Evolutionary conservation across 2,888 invertebrate species (phyloP).

Genomic region (Eristalis intricaria): DNA sequence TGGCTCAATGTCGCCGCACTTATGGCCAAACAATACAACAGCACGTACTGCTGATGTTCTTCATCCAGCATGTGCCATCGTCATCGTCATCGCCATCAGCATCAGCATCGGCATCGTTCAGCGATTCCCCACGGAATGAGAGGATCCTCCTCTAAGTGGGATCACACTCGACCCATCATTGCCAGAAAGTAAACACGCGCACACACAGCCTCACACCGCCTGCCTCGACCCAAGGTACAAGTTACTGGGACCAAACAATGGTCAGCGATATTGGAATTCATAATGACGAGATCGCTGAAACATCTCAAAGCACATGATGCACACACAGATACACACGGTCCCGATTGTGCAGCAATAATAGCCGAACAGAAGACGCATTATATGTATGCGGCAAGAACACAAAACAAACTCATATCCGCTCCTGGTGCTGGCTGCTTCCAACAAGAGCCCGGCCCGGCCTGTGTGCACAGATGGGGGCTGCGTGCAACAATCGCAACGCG

Average conservation of each 20-base stretch:
- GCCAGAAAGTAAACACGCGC: constrained; percentile 50
- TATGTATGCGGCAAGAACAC: constrained; percentile 54
- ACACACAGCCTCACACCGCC: constrained; percentile 6
- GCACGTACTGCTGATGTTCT: constrained; percentile 44
- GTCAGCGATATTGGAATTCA: constrained; percentile 64
- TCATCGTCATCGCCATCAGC: background rate
- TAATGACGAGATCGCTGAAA: constrained; percentile 66
- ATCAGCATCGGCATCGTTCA: background rate
- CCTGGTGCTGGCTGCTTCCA: constrained; percentile 29
- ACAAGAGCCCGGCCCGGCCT: constrained; percentile 16
- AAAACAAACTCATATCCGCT: constrained; percentile 65
- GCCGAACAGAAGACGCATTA: constrained; percentile 56
- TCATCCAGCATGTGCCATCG: constrained; percentile 37
- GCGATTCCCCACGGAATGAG: constrained; percentile 40
- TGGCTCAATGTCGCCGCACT: constrained; percentile 56
- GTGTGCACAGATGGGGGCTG: constrained; percentile 55
- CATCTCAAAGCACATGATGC: constrained; percentile 21
- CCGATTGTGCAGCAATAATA: constrained; percentile 50
- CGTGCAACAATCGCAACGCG: constrained; percentile 62
- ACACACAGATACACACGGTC: constrained; percentile 15
- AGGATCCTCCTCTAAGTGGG: constrained; percentile 51
- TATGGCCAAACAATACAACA: constrained; percentile 51
- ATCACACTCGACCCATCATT: constrained; percentile 44
- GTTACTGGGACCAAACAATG: constrained; percentile 42
- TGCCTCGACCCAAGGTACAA: constrained; percentile 21